phyloP scores from a whole-genome alignment of 2,797 vertebrate species.

The Distichodus sexfasciatus region DNA sequence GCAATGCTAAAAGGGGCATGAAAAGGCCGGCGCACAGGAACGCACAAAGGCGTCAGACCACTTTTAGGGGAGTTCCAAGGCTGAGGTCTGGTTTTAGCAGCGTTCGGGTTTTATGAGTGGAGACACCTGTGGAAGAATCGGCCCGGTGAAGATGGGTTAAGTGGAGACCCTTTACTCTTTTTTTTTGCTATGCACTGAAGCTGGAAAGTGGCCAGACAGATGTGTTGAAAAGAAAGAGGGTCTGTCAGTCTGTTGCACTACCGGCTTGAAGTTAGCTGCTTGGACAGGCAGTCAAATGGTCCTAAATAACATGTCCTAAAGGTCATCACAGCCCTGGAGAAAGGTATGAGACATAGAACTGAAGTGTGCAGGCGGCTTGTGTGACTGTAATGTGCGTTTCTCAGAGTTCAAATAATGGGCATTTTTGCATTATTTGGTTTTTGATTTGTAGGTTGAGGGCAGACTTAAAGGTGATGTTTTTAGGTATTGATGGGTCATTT shows the following conservation, averaged over 20 bases:
- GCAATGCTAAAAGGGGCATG: not conserved
- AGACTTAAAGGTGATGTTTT: too few species aligned
- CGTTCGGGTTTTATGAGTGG: not conserved
- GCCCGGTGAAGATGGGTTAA: not conserved
- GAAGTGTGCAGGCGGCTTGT: too few species aligned
- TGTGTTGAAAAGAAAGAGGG: not conserved
- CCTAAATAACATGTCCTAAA: too few species aligned
- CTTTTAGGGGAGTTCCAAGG: not conserved
- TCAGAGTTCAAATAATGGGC: too few species aligned
- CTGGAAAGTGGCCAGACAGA: not conserved
- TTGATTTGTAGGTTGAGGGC: too few species aligned
- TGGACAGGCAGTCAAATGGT: too few species aligned
- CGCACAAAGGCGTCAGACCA: not conserved
- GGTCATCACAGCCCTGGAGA: too few species aligned
- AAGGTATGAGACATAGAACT: too few species aligned
- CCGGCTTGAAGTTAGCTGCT: too few species aligned
- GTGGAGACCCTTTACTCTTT: not conserved
- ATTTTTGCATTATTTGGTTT: too few species aligned
- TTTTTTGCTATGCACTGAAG: not conserved
- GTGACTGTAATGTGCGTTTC: too few species aligned
- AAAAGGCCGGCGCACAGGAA: not conserved
- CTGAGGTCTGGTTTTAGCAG: not conserved
- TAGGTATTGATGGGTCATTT: too few species aligned
- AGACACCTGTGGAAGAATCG: not conserved
- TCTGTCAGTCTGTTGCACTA: not conserved